Evolutionary conservation across 2,113 vertebrate genomes (phyloP).

Genomic region (Chloropsis hardwickii): DNA sequence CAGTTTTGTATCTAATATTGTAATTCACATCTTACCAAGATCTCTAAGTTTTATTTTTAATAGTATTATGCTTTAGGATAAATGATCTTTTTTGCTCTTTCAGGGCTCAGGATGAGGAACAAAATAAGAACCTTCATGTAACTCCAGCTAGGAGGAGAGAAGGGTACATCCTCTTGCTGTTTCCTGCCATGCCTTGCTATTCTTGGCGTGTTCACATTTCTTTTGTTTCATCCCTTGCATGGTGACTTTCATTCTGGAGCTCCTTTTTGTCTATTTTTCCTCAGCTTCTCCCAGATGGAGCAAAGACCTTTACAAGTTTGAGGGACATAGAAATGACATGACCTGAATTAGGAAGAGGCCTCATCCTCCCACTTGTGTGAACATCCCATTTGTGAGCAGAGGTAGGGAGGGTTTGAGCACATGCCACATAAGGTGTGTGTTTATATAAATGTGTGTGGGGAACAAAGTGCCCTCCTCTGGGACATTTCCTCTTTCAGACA

Average conservation of each 20-base stretch:
- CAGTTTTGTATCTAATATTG: not conserved
- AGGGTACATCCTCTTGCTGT: not conserved
- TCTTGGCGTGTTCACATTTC: not conserved
- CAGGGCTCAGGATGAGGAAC: not conserved
- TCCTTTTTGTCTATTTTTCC: not conserved
- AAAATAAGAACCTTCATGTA: not conserved
- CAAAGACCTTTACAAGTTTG: constrained; percentile 7
- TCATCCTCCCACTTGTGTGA: not conserved
- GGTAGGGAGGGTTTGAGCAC: not conserved
- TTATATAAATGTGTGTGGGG: not conserved
- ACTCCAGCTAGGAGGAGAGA: not conserved
- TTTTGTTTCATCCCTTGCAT: not conserved
- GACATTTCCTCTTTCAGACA: constrained; percentile 9
- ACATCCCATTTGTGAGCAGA: not conserved
- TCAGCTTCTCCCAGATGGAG: not conserved
- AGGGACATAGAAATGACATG: not conserved
- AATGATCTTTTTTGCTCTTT: not conserved
- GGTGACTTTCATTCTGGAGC: not conserved
- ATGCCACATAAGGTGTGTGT: not conserved
- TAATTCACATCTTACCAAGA: not conserved
- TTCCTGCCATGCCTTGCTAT: not conserved
- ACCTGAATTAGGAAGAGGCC: not conserved
- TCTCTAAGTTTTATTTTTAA: not conserved
- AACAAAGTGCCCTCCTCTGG: not conserved
- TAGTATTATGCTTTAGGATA: not conserved